Percentiles rank a stretch among this genome's conserved stretches.
Conservation (phyloP, 2,797 vertebrate species). For the Loriculus beryllinus region DNA sequence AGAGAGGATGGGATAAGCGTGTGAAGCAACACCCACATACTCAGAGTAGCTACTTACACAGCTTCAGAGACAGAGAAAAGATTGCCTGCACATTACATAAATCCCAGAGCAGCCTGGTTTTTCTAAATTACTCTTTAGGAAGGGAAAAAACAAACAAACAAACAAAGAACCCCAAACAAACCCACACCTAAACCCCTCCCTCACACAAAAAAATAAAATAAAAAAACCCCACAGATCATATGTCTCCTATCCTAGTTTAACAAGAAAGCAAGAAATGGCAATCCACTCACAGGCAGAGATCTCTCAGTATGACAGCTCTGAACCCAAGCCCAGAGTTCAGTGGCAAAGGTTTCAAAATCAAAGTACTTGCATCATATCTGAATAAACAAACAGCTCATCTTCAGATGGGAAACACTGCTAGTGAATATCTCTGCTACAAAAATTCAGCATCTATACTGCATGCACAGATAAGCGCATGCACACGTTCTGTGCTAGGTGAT, state of each 20-base stretch:
- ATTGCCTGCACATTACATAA: background rate
- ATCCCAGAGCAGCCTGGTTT: background rate
- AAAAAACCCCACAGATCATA: fast-evolving
- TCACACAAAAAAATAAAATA: background rate
- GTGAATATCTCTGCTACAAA: background rate
- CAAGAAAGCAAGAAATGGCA: background rate
- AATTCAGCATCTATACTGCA: fast-evolving
- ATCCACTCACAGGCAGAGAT: background rate
- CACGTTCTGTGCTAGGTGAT: fast-evolving
- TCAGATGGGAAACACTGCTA: background rate
- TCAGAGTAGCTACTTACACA: background rate
- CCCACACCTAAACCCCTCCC: too few species aligned
- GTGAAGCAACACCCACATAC: background rate
- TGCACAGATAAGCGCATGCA: fast-evolving
- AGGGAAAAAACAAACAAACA: background rate
- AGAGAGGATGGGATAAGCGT: background rate
- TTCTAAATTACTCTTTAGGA: background rate
- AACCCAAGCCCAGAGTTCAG: background rate
- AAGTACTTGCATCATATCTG: background rate
- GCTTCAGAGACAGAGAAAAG: background rate
- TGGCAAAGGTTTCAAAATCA: background rate
- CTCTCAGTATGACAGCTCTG: background rate
- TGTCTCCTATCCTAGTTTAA: background rate
- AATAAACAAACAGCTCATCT: background rate
- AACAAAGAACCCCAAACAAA: too few species aligned